Base-by-base conservation (phyloP, 2,113 vertebrate genomes). In the Dicentrarchus labrax region DNA sequence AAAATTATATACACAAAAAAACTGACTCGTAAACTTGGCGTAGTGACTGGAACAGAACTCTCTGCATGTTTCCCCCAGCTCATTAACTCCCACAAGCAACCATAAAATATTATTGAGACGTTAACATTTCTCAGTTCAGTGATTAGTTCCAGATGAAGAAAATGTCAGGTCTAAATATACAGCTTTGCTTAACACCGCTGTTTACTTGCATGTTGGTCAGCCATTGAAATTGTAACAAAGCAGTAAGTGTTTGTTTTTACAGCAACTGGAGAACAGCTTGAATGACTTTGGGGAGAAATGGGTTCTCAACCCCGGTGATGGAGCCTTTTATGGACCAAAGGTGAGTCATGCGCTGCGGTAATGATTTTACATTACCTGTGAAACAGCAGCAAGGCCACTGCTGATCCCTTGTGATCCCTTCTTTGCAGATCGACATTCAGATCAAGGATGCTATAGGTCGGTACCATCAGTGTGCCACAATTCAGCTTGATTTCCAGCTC, bases 181-280 rank as follows among this genome's bases (percentile, higher is more conserved):
- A 48, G 39, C 86, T 83, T 74, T 74, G 71, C 65, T 70, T 51
- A 51, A 77, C 59, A 38, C 54, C 36, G 6, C 59, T 70, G 72
- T 89, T 89, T 75, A 77, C 53, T 56, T 54, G 8, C 39, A 24
- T 51, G 60, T 78, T 79, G 69, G 59, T 75, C 76, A 71, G 45
- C 61, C 43, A 13, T 16, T 38, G 47, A 82, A 43, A 59, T n/a
- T 3, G 12, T 56, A 78, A 80, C 39, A 65, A 77, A 73, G 22
- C 59, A 41, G 10, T 72, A 7, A 30, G 66, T 88, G 45, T 87
- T n/a, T 77, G 82, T 89, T 81, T 84, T 86, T 56, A 36, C 91
- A 99, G 98, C 98, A 99, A 99, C 97, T 99, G 5, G 98, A 99
- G 94, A 99, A 96, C 91, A 99, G 98, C 91, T 94, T 99, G 77